Evolutionary conservation across 2,113 vertebrate species (phyloP).

Genomic region (Sander lucioperca): DNA sequence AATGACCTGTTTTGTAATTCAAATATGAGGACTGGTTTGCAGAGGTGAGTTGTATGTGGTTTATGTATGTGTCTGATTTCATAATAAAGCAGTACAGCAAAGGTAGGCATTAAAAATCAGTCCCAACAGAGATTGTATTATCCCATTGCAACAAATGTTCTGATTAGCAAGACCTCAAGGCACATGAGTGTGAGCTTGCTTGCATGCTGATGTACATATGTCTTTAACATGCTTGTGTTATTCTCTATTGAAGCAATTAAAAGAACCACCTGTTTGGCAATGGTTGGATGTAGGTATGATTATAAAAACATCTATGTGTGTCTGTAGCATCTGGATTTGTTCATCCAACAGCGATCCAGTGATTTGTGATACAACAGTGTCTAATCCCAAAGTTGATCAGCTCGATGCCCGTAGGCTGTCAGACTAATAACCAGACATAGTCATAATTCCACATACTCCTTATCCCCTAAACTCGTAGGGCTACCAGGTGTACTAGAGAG

Average conservation of each 20-base stretch:
- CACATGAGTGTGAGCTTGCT: neutral
- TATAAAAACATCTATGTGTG: neutral
- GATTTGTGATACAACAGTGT: conserved; percentile 6
- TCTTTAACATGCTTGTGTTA: conserved; percentile 4
- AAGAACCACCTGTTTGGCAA: neutral
- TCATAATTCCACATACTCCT: conserved; percentile 28
- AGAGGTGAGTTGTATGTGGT: neutral
- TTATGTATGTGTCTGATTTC: neutral
- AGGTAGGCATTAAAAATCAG: conserved; percentile 14
- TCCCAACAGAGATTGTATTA: conserved; percentile 33
- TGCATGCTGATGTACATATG: conserved; percentile 18
- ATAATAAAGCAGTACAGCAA: conserved; percentile 30
- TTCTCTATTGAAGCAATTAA: conserved; percentile 3
- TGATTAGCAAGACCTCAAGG: conserved; percentile 44
- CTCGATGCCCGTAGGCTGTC: conserved; percentile 1
- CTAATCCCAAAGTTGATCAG: conserved; percentile 44
- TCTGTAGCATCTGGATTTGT: neutral
- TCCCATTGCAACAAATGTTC: conserved; percentile 40
- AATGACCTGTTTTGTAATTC: neutral
- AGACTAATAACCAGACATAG: conserved; percentile 45
- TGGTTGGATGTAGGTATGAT: neutral
- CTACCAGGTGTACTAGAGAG: conserved; percentile 9
- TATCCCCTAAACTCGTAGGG: conserved; percentile 20
- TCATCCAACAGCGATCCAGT: neutral
- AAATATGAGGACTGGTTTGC: neutral